Evolutionary conservation across 2,888 invertebrate species (phyloP), one percentile per base, ranked within the genome.

Genomic region (Lithophane semibrunnea): DNA sequence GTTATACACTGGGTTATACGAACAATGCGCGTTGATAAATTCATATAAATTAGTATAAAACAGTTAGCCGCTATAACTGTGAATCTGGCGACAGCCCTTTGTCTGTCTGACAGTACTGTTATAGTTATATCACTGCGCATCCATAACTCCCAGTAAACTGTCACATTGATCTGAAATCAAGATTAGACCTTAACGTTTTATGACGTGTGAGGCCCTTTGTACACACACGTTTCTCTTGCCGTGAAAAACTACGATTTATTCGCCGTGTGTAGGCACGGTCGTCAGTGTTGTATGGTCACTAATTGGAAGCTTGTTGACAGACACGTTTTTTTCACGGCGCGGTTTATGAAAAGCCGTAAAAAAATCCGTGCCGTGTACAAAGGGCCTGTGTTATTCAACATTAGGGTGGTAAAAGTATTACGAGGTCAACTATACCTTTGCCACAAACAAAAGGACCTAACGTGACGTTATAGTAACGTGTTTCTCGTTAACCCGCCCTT

Each of bases 11-110:
- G 37, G 24, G 13, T 61, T 74, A 24, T 61, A 47, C 3, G n/a
- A 24, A 21, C 24, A 56, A 66, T 24, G 7, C n/a, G 13, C 42
- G 18, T 13, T 60, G 60, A 24, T 37, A 24, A 47, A 65, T 81
- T 66, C 16, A 80, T 74, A 37, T 60, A n/a, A 44, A 65, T 37
- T 44, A 73, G 4, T 54, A 74, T 37, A 37, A 54, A 47, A n/a
- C 37, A 79, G n/a, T 77, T 77, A 63, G 24, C 24, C 3, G 24
- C 3, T n/a, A n/a, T n/a, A 79, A 44, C 42, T 49, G 56, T 72
- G 49, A 49, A 73, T 77, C 54, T 58, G n/a, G 4, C 37, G 2
- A 37, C 37, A 37, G 37, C 37, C 29, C 29, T 29, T 29, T 29
- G 29, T 29, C 37, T 3, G 37, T 37, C 37, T 37, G 37, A 37